Percentiles rank a stretch among this genome's conserved stretches.
These are phyloP conservation scores for Hydropsyche betteni DNA, from an alignment of 2,888 invertebrate genomes.

Conservation along the genomic window DNA sequence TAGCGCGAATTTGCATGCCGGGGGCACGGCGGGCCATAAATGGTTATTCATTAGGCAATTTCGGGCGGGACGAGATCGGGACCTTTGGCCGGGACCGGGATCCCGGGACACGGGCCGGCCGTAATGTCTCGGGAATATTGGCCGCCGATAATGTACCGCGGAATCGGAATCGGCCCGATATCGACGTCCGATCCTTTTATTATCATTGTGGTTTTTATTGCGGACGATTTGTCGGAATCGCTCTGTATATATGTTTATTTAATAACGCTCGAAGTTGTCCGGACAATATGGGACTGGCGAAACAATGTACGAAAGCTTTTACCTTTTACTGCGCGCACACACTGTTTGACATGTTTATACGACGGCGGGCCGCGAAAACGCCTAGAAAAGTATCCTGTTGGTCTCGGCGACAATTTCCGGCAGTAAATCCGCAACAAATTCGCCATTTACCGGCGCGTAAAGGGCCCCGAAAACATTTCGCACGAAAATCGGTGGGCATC, in stretches of 20 bases:
- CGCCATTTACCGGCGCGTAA: too few relatives aligned
- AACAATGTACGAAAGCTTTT: too few relatives aligned
- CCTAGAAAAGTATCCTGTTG: conserved; percentile 32
- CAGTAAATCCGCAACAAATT: too few relatives aligned
- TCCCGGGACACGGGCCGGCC: conserved; percentile 15
- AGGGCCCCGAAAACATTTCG: conserved; percentile 6
- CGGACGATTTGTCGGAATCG: too few relatives aligned
- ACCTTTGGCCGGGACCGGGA: conserved; percentile 17
- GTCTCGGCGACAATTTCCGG: too few relatives aligned
- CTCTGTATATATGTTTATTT: too few relatives aligned
- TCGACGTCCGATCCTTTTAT: conserved; percentile 34
- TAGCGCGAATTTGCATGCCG: conserved; percentile 5
- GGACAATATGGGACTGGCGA: too few relatives aligned
- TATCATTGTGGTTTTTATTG: conserved; percentile 34
- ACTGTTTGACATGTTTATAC: background rate
- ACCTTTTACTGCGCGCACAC: too few relatives aligned
- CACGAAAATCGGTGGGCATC: too few relatives aligned
- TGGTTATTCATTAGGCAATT: conserved; percentile 26
- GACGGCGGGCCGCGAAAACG: conserved; percentile 34
- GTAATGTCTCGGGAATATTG: background rate
- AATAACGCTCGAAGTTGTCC: too few relatives aligned
- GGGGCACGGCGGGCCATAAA: conserved; percentile 8
- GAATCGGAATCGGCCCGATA: conserved; percentile 3
- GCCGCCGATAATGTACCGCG: background rate
- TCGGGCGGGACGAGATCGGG: conserved; percentile 18